These are phyloP conservation scores for Ptychobarbus kaznakovi DNA, from an alignment of 2,797 vertebrate genomes.

Conservation along the genomic window DNA sequence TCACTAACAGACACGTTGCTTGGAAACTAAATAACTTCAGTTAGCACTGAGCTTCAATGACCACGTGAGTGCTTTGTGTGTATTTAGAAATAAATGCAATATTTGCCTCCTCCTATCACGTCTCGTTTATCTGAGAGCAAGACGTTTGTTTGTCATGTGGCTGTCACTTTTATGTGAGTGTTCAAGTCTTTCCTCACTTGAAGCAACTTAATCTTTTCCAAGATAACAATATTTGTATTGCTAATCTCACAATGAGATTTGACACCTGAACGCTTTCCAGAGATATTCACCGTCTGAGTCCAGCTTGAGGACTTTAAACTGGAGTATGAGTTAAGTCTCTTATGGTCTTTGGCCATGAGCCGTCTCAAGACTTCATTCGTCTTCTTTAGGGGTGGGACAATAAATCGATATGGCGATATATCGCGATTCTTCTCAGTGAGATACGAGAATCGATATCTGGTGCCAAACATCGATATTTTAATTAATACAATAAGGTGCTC, in stretches of 20 bases:
- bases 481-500: too few species aligned
- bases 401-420: too few species aligned
- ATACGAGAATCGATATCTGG: too few species aligned
- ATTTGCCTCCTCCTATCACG: neutral
- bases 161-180: neutral
- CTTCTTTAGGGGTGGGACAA: neutral
- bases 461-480: too few species aligned
- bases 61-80: neutral
- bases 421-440: too few species aligned
- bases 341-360: neutral
- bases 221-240: neutral
- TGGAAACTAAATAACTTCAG: conserved; percentile 37
- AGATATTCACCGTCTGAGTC: neutral
- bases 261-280: neutral
- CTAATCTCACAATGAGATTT: neutral
- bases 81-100: neutral
- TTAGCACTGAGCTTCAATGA: conserved; percentile 20
- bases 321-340: neutral
- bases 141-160: neutral
- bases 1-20: conserved; percentile 47
- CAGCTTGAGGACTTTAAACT: neutral
- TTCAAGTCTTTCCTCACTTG: neutral
- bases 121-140: conserved; percentile 3
- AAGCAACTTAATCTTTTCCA: neutral
- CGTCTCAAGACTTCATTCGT: neutral